Percentiles rank a stretch among this genome's conserved stretches.
phyloP scores from a whole-genome alignment of 2,797 vertebrate genomes.

The Lindbergichthys nudifrons region DNA sequence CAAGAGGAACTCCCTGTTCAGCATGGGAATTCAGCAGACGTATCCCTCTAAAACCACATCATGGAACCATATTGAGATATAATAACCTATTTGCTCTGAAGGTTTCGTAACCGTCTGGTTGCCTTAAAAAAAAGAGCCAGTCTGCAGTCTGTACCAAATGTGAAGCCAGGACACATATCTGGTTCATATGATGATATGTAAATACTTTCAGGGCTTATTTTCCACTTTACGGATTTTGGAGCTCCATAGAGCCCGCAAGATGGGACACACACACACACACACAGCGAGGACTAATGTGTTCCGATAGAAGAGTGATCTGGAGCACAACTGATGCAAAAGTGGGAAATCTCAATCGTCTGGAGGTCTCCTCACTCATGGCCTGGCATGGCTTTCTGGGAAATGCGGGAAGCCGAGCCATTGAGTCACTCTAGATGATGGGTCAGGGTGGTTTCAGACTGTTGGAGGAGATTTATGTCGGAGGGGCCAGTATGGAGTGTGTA shows the following conservation, averaged over 20 bases:
- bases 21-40: constrained; percentile 25
- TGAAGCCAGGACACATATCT: constrained; percentile 60
- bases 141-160: constrained; percentile 49
- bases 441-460: constrained; percentile 73
- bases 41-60: constrained; percentile 55
- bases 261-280: constrained; percentile 25
- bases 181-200: constrained; percentile 65
- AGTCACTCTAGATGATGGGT: constrained; percentile 79
- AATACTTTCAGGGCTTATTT: constrained; percentile 72
- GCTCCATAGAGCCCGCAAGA: constrained; percentile 40
- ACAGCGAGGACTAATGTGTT: constrained; percentile 70
- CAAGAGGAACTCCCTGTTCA: constrained; percentile 30
- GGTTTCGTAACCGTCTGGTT: constrained; percentile 69
- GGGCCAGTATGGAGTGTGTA: constrained; percentile 72
- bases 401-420: constrained; percentile 75
- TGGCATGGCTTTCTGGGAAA: constrained; percentile 78
- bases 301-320: constrained; percentile 57
- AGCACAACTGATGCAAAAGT: constrained; percentile 57
- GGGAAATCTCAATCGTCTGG: constrained; percentile 75
- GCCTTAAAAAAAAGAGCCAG: constrained; percentile 46
- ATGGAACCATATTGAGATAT: constrained; percentile 57
- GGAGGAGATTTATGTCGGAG: constrained; percentile 72
- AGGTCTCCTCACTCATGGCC: constrained; percentile 68
- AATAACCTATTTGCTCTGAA: constrained; percentile 54
- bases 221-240: constrained; percentile 70